Evolutionary conservation across 2,888 invertebrate species (phyloP), one percentile per base, ranked within the genome.

Genomic region (Odontocolon sp.): DNA sequence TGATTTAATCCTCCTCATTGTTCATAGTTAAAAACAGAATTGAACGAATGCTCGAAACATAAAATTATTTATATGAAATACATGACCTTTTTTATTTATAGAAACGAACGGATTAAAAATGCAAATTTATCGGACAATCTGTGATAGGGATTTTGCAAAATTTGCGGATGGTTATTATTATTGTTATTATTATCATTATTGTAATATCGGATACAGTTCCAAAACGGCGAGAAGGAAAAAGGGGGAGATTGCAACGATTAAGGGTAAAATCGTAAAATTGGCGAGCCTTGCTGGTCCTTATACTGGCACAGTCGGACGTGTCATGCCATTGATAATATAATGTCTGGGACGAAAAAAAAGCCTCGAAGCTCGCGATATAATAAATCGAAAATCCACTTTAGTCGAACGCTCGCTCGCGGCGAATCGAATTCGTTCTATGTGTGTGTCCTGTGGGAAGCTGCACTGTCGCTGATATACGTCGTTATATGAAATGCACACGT

Each of bases 381-480:
- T 82, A 79, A 79, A 81, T 79, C 75, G 79, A 69, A 56, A 68
- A 81, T 78, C 78, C 81, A 78, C 79, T 81, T 66, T 70, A 70
- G 56, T 45, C 40, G 38, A 52, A 33, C 36, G 36, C 42, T 16
- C 47, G 21, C 40, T 66, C 45, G 66, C 54, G 33, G 56, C 52
- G 61, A 66, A 74, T 72, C 68, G 68, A 72, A 45, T 70, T 54
- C 56, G 45, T 66, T 64, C 28, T 16, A 28, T 18, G 26, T 50
- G n/a, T 28, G 21, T 54, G 28, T 56, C 2, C 14, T n/a, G 11
- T 11, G 6, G n/a, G n/a, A 16, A 11, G 3, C 42, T 67, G 33
- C 36, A 16, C 31, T 26, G 4, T 45, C 31, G 56, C 33, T 45
- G 21, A 42, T 56, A 47, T 21, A 42, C 50, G 38, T 47, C 38